These are phyloP conservation scores for Cyphomyrus plagiostoma DNA, from an alignment of 2,113 vertebrate species.

Conservation along the genomic window DNA sequence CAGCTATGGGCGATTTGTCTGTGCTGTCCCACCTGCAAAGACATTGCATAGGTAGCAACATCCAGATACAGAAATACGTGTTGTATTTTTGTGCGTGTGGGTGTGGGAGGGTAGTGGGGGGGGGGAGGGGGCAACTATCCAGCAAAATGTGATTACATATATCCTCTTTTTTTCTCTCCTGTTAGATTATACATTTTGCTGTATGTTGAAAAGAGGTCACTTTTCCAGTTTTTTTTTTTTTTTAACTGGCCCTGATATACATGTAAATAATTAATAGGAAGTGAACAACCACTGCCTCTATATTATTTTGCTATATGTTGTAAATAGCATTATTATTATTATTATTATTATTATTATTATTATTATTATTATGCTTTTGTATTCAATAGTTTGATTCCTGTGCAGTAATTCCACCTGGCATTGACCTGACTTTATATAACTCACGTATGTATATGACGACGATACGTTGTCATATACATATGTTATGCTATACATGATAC, in stretches of 20 bases:
- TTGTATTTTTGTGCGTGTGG: background rate
- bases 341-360: constrained; percentile 83
- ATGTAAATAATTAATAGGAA: constrained; percentile 76
- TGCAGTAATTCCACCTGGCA: constrained; percentile 72
- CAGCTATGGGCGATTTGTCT: background rate
- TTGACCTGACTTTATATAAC: constrained; percentile 63
- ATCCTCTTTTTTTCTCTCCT: constrained; percentile 8
- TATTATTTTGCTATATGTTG: constrained; percentile 98
- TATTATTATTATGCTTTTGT: constrained; percentile 86
- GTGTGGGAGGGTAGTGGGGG: background rate
- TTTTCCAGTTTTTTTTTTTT: constrained; percentile 37
- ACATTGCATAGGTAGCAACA: background rate
- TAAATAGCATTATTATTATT: constrained; percentile 92
- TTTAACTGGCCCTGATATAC: constrained; percentile 56
- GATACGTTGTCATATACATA: constrained; percentile 4
- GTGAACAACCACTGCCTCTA: constrained; percentile 92
- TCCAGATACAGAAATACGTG: background rate
- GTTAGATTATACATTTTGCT: background rate
- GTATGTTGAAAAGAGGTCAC: constrained; percentile 48
- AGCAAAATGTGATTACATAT: background rate
- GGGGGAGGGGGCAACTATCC: background rate
- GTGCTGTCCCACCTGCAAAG: background rate
- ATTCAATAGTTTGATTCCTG: constrained; percentile 83
- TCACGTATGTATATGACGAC: constrained; percentile 19
- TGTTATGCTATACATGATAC: constrained; percentile 13